These are phyloP conservation scores for Trichosurus vulpecula DNA, from an alignment of 2,797 vertebrate genomes.

Conservation along the genomic window DNA sequence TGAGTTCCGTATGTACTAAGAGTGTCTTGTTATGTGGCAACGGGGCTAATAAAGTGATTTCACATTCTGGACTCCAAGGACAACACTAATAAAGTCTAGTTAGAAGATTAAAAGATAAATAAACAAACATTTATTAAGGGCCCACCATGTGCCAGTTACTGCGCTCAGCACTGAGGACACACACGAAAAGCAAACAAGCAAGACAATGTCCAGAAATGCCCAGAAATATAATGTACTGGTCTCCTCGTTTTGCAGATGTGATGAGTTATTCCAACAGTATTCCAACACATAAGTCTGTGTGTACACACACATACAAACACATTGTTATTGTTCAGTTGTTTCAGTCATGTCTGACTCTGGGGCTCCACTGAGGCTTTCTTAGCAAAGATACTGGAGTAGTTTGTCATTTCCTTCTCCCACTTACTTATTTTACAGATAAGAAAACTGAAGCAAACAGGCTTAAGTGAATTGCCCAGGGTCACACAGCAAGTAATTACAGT, in stretches of 20 bases:
- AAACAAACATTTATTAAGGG: not conserved
- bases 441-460: too few relatives aligned
- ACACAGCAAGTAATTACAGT: too few relatives aligned
- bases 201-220: not conserved
- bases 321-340: too few relatives aligned
- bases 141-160: not conserved
- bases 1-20: constrained; percentile 5
- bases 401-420: too few relatives aligned
- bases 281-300: too few relatives aligned
- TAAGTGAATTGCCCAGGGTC: too few relatives aligned
- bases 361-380: too few relatives aligned
- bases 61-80: not conserved
- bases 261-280: not conserved
- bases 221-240: not conserved
- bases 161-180: not conserved
- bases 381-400: too few relatives aligned
- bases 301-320: too few relatives aligned
- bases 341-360: too few relatives aligned
- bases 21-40: constrained; percentile 14
- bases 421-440: too few relatives aligned
- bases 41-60: not conserved
- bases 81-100: not conserved
- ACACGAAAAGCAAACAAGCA: not conserved
- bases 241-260: constrained; percentile 19
- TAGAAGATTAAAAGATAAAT: not conserved